Base-by-base conservation (phyloP, 2,797 vertebrate genomes). In the Peromyscus attwateri region DNA sequence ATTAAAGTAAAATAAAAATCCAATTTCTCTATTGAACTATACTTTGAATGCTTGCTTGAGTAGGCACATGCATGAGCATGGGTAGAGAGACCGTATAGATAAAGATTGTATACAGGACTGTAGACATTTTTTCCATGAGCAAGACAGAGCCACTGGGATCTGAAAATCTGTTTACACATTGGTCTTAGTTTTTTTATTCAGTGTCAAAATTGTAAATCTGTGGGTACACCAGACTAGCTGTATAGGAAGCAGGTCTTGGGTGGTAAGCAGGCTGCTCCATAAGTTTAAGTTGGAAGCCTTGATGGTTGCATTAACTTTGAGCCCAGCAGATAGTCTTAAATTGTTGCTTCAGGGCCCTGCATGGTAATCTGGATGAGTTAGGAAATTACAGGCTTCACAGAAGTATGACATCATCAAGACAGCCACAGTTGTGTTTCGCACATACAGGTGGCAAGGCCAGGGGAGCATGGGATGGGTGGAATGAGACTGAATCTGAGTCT, bases 291-390 rank as follows among this genome's bases (percentile, higher is more conserved):
- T 91, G 94, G 92, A 96, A 94, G 95, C 89, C 93, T 95, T 52
- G 77, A 89, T 94, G 89, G 60, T 92, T 95, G 83, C 70, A 70
- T 95, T 93, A 96, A 95, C 77, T 96, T 96, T 76, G 55, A 95
- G 91, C 80, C 89, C 87, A 92, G 91, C 43, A 97, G 89, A 97
- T 97, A 93, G 96, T 95, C 92, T 95, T 97, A 95, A 85, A 96
- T 96, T 95, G 94, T 94, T 96, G 95, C 89, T 95, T 96, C 68
- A 85, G 83, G 79, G 49, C 84, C 37, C 71, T 92, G 71, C 16
- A 66, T 95, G 77, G 92, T 96, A 84, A 85, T 94, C 96, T n/a
- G 17, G 49, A n/a, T 92, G 70, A 95, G 92, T 95, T 87, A 91
- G 84, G 92, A 92, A 97, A 97, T 97, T 83, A 94, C 13, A 89